A percentile compares a stretch with the other conserved stretches of the same genome.
Evolutionary conservation across 2,113 vertebrate species (phyloP).

Genomic region (Labrus mixtus): DNA sequence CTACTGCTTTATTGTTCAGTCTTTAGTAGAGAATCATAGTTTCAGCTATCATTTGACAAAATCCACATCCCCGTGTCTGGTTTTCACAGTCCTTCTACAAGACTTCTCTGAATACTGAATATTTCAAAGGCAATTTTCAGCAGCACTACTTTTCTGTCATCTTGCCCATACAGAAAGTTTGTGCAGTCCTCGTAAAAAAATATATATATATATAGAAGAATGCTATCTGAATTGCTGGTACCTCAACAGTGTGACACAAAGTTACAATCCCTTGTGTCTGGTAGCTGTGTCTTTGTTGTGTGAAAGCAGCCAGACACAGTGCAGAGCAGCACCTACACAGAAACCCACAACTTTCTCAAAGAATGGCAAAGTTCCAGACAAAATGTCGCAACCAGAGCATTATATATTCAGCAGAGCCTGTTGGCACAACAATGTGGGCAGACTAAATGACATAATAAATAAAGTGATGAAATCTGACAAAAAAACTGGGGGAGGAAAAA

Average conservation of each 20-base stretch:
- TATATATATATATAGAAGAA: not conserved
- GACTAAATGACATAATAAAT: not conserved
- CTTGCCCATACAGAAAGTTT: not conserved
- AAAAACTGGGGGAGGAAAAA: not conserved
- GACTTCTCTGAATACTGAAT: not conserved
- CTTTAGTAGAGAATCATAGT: not conserved
- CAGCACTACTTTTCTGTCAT: not conserved
- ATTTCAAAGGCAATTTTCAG: not conserved
- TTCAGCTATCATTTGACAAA: not conserved
- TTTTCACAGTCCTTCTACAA: not conserved
- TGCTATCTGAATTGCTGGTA: not conserved
- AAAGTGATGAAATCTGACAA: not conserved
- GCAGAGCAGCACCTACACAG: not conserved
- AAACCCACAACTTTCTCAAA: not conserved
- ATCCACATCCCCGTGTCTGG: not conserved
- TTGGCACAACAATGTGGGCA: not conserved
- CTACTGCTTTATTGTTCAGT: not conserved
- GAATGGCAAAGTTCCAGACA: not conserved
- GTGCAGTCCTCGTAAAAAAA: constrained; percentile 1
- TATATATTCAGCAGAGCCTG: not conserved
- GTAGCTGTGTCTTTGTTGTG: not conserved
- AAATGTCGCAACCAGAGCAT: not conserved
- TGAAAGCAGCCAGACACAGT: not conserved
- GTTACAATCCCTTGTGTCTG: not conserved
- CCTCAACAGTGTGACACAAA: not conserved